These are phyloP conservation scores for Chloroclysta siterata DNA, from an alignment of 2,888 invertebrate species.

Conservation along the genomic window DNA sequence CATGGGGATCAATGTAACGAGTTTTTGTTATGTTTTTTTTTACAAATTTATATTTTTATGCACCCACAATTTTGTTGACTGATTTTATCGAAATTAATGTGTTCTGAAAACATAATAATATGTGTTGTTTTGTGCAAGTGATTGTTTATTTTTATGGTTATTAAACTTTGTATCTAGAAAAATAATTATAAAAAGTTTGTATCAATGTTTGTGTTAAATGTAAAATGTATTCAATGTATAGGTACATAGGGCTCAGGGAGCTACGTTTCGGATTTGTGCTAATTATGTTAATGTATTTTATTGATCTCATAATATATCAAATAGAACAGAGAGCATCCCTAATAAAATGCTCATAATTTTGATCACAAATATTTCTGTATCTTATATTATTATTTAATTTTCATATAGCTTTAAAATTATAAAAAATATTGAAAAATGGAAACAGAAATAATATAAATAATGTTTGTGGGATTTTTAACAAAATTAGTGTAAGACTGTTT, in stretches of 20 bases:
- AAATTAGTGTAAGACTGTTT: constrained; percentile 53
- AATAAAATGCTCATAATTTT: constrained; percentile 45
- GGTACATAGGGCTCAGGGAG: constrained; percentile 62
- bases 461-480: constrained; percentile 40
- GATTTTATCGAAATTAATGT: constrained; percentile 47
- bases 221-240: constrained; percentile 52
- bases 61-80: constrained; percentile 48
- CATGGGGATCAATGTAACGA: constrained; percentile 44
- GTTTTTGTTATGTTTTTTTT: constrained; percentile 45
- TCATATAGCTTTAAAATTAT: constrained; percentile 39
- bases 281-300: constrained; percentile 50
- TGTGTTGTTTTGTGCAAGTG: constrained; percentile 25
- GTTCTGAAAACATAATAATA: constrained; percentile 31
- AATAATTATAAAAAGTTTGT: constrained; percentile 39
- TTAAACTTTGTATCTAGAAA: constrained; percentile 23
- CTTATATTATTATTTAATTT: constrained; percentile 18
- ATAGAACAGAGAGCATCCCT: constrained; percentile 47
- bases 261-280: constrained; percentile 54
- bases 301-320: constrained; percentile 70
- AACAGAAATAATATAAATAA: constrained; percentile 51
- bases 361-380: constrained; percentile 54
- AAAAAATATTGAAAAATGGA: constrained; percentile 48
- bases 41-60: constrained; percentile 42
- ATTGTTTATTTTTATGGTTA: constrained; percentile 43
- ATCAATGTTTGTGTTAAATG: constrained; percentile 55